Percentiles rank a stretch among this genome's conserved stretches.
Conservation (phyloP, 2,888 invertebrate genomes). For the Amphipyra tragopoginis region DNA sequence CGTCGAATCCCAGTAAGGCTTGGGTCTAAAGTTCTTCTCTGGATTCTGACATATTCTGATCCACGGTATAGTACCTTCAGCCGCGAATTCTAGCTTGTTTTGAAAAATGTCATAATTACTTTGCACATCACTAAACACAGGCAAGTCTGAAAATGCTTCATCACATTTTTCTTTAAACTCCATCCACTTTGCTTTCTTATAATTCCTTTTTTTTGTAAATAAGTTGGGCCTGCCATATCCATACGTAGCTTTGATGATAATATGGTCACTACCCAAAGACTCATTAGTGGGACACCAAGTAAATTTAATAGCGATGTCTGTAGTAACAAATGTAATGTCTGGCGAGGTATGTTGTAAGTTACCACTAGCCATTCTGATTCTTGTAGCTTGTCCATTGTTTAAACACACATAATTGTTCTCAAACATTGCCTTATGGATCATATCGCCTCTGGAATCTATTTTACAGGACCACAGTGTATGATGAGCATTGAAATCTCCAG, state of each 20-base stretch:
- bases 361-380: conserved; percentile 1
- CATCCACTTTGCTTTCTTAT: too few relatives aligned
- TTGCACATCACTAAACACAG: background rate
- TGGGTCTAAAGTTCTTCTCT: conserved; percentile 39
- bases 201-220: too few relatives aligned
- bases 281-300: too few relatives aligned
- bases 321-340: too few relatives aligned
- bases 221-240: too few relatives aligned
- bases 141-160: background rate
- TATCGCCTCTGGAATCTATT: background rate
- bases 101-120: background rate
- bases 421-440: background rate
- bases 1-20: conserved; percentile 53
- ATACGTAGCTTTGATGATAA: too few relatives aligned
- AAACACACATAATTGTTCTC: conserved; percentile 1
- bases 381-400: background rate
- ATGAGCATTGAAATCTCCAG: too few relatives aligned
- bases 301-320: too few relatives aligned
- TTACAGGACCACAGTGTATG: background rate
- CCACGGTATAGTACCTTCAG: conserved; percentile 1
- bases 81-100: background rate
- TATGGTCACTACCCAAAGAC: too few relatives aligned
- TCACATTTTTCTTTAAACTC: too few relatives aligned
- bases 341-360: conserved; percentile 1
- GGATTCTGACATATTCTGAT: conserved; percentile 31